These are phyloP conservation scores for Pseudochirops cupreus DNA, from an alignment of 2,797 vertebrate species.

Conservation along the genomic window DNA sequence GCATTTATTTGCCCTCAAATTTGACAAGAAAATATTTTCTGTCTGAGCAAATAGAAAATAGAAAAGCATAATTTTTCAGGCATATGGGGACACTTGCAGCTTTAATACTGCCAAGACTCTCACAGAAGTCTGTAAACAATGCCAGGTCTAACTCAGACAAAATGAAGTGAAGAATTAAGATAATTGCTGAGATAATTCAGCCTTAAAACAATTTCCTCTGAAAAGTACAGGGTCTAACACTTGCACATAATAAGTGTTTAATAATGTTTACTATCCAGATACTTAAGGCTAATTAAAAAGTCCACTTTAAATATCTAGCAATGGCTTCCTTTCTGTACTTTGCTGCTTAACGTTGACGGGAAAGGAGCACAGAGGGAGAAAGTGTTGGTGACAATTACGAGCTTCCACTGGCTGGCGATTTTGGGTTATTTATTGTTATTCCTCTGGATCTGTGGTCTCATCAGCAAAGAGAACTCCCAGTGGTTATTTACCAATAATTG, in stretches of 20 bases:
- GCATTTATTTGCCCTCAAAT: slow-evolving; percentile 12
- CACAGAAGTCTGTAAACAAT: not conserved
- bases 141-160: not conserved
- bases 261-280: not conserved
- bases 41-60: slow-evolving; percentile 27
- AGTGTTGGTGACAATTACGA: not conserved
- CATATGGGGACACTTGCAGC: not conserved
- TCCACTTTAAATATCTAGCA: not conserved
- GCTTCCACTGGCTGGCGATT: not conserved
- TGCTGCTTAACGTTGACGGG: not conserved
- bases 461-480: not conserved
- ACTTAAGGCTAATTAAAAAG: not conserved
- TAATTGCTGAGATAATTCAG: not conserved
- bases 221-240: not conserved
- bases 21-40: slow-evolving; percentile 51
- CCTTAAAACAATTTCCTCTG: slow-evolving; percentile 1
- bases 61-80: not conserved
- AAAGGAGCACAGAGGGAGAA: not conserved
- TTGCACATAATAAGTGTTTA: not conserved
- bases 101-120: not conserved
- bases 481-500: not conserved
- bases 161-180: not conserved
- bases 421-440: not conserved
- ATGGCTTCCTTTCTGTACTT: slow-evolving; percentile 2
- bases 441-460: not conserved